Evolutionary conservation across 1,140 invertebrate genomes (phyloP).

Genomic region (Drosophila repleta): DNA sequence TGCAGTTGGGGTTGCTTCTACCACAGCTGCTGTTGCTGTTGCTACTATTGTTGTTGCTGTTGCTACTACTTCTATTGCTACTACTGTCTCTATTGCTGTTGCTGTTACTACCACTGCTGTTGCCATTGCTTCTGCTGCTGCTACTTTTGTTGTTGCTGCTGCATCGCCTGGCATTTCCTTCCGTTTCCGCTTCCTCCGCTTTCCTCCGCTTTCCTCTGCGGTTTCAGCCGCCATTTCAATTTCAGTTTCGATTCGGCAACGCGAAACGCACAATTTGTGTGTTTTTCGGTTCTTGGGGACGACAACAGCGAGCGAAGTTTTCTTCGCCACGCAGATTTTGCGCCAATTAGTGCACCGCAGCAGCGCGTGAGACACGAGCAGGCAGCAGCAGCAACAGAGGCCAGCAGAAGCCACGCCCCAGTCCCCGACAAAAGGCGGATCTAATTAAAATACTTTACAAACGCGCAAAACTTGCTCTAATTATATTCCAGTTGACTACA

Average conservation of each 20-base stretch:
- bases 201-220: slow-evolving; percentile 44
- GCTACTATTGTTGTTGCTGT: background rate
- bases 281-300: slow-evolving; percentile 38
- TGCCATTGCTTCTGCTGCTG: background rate
- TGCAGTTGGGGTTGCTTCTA: too few species aligned
- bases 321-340: slow-evolving; percentile 8
- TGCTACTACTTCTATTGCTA: background rate
- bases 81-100: background rate
- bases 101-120: background rate
- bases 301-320: slow-evolving; percentile 53
- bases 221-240: slow-evolving; percentile 58
- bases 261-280: slow-evolving; percentile 38
- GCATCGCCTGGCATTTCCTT: slow-evolving; percentile 60
- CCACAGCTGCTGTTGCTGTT: too few species aligned
- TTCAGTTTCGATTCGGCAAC: slow-evolving; percentile 75
- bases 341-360: slow-evolving; percentile 59
- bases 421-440: slow-evolving; percentile 34
- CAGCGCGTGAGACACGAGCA: slow-evolving; percentile 7
- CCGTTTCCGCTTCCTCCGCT: slow-evolving; percentile 36
- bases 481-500: slow-evolving; percentile 44
- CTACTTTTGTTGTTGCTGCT: background rate
- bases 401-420: background rate
- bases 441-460: slow-evolving; percentile 76
- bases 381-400: background rate
- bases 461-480: slow-evolving; percentile 54